Base-by-base conservation (phyloP, 2,797 vertebrate genomes). In the Falco columbarius region DNA sequence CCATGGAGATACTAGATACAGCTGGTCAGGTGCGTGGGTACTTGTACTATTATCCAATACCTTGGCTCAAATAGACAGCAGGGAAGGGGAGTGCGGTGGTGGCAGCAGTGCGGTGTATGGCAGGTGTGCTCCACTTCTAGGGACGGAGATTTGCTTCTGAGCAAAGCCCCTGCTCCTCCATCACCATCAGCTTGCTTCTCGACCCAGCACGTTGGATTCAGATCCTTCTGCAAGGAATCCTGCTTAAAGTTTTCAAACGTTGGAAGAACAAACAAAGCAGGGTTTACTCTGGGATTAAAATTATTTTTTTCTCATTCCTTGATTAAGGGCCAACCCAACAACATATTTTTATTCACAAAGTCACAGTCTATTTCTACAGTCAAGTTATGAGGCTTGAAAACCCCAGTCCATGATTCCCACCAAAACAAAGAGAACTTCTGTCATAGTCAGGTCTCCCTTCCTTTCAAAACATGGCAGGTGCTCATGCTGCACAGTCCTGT, bases 1-100 rank as follows among this genome's bases (percentile, higher is more conserved):
- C 98, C 98, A 99, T 99, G 99, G 99, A 99, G 98, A 99, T 99
- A 76, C 98, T 99, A 85, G 99, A 99, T 96, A 99, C 99, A 30
- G 99, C 99, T 65, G 99, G 99, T 52, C 99, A 99, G 99, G 99
- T 99, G 95, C 97, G 97, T 97, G 95, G 93, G 65, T 75, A 68
- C 40, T 7, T 66, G n/a, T 79, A 12, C 89, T 91, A 52, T 92
- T 94, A 29, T 77, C 59, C 90, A 42, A 34, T 18, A 54, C 87
- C 86, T 88, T 74, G 44, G 22, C 55, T 92, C 4, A 18, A 58
- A 46, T 4, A 15, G 54, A 61, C 62, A 88, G 40, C 46, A 77
- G 73, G 29, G 70, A 65, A 89, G 36, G 42, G 47, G 62, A 81
- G 18, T 27, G 62, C 0, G 0, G 62, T 73, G 73, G 17, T 52